Evolutionary conservation across 2,888 invertebrate species (phyloP), one percentile per base, ranked within the genome.

Genomic region (Lymantria dispar): DNA sequence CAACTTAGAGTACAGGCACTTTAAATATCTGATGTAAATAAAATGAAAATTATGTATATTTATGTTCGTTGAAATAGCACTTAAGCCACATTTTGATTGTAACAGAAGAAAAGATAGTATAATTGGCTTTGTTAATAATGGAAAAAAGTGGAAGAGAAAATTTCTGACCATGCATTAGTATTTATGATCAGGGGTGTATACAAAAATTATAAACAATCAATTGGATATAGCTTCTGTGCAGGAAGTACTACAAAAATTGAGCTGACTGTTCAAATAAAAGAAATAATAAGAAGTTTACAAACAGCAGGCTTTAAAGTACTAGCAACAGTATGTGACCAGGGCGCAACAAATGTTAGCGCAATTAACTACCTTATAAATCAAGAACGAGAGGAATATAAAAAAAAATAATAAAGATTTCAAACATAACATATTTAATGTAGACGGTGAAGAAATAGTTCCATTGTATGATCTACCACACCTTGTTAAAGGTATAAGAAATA

Each of bases 41-140:
- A 12, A 13, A 8, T 45, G 69, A 0, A 56, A 46, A 46, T 39
- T 70, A 7, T 68, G 70, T 31, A 43, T 62, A 3, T 0, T 71
- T 5, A 7, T 72, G 9, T 72, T 70, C 48, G 71, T 68, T 14
- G 64, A 70, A 54, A 67, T 72, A 57, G 45, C 62, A 13, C 33
- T 72, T 7, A 59, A 60, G 36, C 44, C 64, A 2, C 56, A 62
- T 54, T 30, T 71, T 1, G 38, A 53, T 3, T 70, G 61, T 22
- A 63, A 66, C 49, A 52, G 62, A 43, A 57, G 58, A 54, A 63
- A 59, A 50, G 67, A 71, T 33, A 36, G 11, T 45, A 50, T 68
- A 0, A 45, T 33, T 37, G 71, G 70, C 0, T 68, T 73, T 53
- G 65, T 67, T 0, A 53, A 39, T 3, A 43, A 67, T 51, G 59